Evolutionary conservation across 2,888 invertebrate genomes (phyloP), one percentile per base, ranked within the genome.

Genomic region (Melikaiella ostensackeni): DNA sequence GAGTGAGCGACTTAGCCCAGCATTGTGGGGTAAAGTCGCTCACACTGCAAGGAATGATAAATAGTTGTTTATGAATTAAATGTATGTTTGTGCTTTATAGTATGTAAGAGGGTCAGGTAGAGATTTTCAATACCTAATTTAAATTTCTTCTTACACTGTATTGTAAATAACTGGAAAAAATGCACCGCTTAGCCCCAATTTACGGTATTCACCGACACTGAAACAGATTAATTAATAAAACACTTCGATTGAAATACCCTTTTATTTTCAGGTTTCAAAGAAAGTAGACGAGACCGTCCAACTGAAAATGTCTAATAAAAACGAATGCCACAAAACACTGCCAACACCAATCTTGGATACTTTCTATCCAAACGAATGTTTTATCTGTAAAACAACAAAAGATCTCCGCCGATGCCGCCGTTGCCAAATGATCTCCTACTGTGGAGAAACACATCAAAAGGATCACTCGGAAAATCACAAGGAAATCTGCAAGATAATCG

Each of bases 381-480:
- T 38, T 13, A 16, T 66, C 24, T 66, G 66, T 9, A 24, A 27
- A 42, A 13, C 19, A 19, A 46, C 38, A 21, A 66, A 66, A 42
- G 42, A 66, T 19, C 42, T 66, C 16, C 66, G 66, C 38, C 42
- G 42, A 42, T 89, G 89, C 38, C 79, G 85, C 46, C 81, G 80
- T 38, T 90, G 90, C 76, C 82, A 80, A 62, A 84, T 86, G 83
- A 88, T 89, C n/a, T 80, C 85, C 13, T 90, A 89, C 74, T 90
- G 89, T 55, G 77, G 83, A 21, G 82, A 81, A 6, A 77, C 84
- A 2, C 89, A 89, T 76, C 88, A 88, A 59, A 86, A 79, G 76
- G 33, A 77, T 16, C 85, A 90, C 75, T 89, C 87, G 86, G 78
- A 79, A 1, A 76, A 75, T 0, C 90, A 90, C 81, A 88, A 85